phyloP scores from a whole-genome alignment of 2,888 invertebrate species.

The Lingula anatina region DNA sequence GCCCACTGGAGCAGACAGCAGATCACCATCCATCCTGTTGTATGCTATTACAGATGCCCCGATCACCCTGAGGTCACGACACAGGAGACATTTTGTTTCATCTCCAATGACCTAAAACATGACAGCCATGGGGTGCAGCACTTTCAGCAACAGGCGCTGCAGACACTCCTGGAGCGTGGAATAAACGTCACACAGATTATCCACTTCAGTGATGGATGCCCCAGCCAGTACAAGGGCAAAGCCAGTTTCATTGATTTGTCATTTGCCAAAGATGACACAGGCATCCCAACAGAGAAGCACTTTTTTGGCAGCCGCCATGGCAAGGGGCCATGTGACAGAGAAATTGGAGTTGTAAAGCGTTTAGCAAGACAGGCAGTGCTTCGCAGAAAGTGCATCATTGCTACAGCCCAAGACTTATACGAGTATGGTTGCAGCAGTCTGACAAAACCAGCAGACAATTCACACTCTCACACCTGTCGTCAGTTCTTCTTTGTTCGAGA shows the following conservation, averaged over 20 bases:
- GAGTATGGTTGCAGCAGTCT: too few species aligned
- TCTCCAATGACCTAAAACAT: too few species aligned
- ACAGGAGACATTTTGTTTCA: too few species aligned
- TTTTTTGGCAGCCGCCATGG: conserved; percentile 4
- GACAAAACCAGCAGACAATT: too few species aligned
- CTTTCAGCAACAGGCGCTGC: too few species aligned
- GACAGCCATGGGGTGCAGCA: too few species aligned
- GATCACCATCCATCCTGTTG: conserved; percentile 3
- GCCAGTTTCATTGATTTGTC: background rate
- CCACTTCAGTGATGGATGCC: conserved; percentile 2
- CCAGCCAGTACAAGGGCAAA: background rate
- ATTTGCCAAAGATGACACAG: background rate
- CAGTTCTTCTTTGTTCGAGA: too few species aligned
- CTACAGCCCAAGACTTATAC: too few species aligned
- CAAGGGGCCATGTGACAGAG: conserved; percentile 5
- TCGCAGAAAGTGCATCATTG: background rate
- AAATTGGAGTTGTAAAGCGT: conserved; percentile 1
- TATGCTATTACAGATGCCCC: conserved; percentile 1
- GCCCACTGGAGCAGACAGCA: conserved; percentile 5
- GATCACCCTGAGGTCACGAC: conserved; percentile 2
- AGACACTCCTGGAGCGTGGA: too few species aligned
- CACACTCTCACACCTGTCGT: too few species aligned
- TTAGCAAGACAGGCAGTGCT: background rate
- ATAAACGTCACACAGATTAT: too few species aligned
- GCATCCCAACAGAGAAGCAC: background rate